Evolutionary conservation across 2,888 invertebrate species (phyloP), one percentile per base, ranked within the genome.

Genomic region (Stenodema calcarata): DNA sequence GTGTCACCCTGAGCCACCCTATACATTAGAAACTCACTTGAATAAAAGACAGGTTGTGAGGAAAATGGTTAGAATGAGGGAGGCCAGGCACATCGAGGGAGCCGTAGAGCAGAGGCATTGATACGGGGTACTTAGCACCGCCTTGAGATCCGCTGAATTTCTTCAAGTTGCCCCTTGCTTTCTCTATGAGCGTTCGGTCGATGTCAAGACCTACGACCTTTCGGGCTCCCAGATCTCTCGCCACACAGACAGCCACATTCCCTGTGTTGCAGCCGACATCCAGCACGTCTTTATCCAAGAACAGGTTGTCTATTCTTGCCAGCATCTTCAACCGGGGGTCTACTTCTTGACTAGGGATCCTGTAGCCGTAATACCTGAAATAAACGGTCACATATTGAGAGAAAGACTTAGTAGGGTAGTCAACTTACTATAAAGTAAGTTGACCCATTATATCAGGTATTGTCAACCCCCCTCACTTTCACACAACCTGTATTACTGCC

Each of bases 221-320:
- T 88, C 94, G 94, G 1, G 99, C 98, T 47, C 94, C 93, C 89
- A 97, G 95, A 90, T 97, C 96, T 88, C 96, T 93, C 0, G 98
- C 99, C 79, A 99, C 94, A 0, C 96, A 95, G 62, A 99, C 93
- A 12, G 99, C 98, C 89, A 99, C 94, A 91, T 98, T 97, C 0
- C 99, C 99, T 88, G 97, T 96, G 92, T 99, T 99, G 92, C 99
- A 99, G 18, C 99, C 99, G 90, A 99, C 96, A 91, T 99, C 99
- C 88, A 99, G 92, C 73, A 99, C 95, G 91, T 97, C 96, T 91
- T 97, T 98, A 89, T 95, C 95, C 88, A 94, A 93, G 91, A 99
- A 98, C 90, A 98, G 93, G 90, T 97, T 95, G 70, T 94, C 92
- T 90, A 96, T 94, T 90, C 95, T 94, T 87, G 94, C 94, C 90